Percentiles rank a stretch among this genome's conserved stretches.
Conservation (phyloP, 1,140 invertebrate genomes). For the Ganaspis sp. region DNA sequence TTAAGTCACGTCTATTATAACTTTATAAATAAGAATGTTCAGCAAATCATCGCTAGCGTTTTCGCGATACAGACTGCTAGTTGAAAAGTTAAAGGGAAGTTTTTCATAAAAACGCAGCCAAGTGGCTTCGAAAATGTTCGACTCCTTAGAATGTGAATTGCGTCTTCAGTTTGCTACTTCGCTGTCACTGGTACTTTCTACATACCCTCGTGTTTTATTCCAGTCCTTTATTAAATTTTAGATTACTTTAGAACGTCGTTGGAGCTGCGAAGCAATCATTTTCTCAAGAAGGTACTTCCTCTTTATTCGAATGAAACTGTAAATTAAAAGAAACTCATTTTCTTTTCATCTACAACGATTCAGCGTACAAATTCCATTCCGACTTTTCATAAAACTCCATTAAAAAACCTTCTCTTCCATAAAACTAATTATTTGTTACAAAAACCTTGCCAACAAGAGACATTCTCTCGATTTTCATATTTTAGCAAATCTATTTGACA, state of each 20-base stretch:
- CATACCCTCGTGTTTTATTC: slow-evolving; percentile 19
- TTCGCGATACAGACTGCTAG: not conserved
- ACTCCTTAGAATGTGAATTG: not conserved
- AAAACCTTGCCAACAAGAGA: not conserved
- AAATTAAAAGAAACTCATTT: slow-evolving; percentile 20
- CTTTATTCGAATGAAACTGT: not conserved
- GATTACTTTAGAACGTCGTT: slow-evolving; percentile 15
- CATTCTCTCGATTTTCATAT: not conserved
- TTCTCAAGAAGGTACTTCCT: slow-evolving; percentile 14
- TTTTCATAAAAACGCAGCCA: slow-evolving; percentile 42
- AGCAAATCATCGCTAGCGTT: not conserved
- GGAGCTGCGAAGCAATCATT: not conserved
- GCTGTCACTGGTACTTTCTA: not conserved
- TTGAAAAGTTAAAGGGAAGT: not conserved
- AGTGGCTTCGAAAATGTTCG: slow-evolving; percentile 14
- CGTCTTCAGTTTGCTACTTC: not conserved
- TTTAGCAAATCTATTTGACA: not conserved
- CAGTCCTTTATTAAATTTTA: slow-evolving; percentile 21
- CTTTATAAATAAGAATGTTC: not conserved
- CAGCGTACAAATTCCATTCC: not conserved
- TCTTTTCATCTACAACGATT: not conserved
- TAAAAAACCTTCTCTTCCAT: not conserved
- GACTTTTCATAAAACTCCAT: not conserved
- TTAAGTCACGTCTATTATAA: too few species aligned
- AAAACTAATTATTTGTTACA: not conserved